A percentile compares a stretch with the other conserved stretches of the same genome.
Conservation (phyloP, 2,113 vertebrate genomes). For the Siniperca chuatsi region DNA sequence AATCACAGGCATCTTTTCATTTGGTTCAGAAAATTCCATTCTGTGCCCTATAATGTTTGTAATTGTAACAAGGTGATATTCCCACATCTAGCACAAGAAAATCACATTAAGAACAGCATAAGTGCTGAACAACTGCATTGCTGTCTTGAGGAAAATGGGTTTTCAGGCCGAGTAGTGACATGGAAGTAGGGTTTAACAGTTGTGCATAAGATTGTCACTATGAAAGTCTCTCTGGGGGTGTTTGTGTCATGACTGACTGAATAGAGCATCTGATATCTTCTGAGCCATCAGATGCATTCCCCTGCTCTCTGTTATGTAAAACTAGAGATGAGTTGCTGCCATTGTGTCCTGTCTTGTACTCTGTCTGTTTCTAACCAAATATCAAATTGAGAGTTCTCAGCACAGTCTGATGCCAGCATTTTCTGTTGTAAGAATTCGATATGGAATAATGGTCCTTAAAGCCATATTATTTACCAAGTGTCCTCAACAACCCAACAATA, state of each 20-base stretch:
- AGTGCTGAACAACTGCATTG: conserved; percentile 39
- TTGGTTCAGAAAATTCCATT: conserved; percentile 23
- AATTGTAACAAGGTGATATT: conserved; percentile 40
- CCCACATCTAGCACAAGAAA: conserved; percentile 17
- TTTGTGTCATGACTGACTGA: conserved; percentile 33
- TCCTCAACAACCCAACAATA: background rate
- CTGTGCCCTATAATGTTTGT: conserved; percentile 24
- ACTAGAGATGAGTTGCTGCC: background rate
- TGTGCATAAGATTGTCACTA: conserved; percentile 44
- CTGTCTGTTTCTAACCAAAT: conserved; percentile 17
- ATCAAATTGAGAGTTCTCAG: background rate
- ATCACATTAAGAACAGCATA: conserved; percentile 25
- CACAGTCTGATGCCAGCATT: background rate
- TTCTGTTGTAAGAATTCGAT: background rate
- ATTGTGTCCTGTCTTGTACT: background rate
- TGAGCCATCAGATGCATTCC: conserved; percentile 18
- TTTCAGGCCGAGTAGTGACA: conserved; percentile 61
- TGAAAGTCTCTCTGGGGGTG: conserved; percentile 30
- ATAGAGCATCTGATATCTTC: conserved; percentile 28
- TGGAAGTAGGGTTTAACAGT: conserved; percentile 40
- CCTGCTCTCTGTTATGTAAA: conserved; percentile 28
- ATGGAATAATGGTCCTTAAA: background rate
- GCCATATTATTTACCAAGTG: background rate
- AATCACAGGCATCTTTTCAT: conserved; percentile 38
- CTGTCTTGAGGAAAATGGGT: conserved; percentile 52